A percentile compares a stretch with the other conserved stretches of the same genome.
Conservation (phyloP, 1,140 invertebrate species). For the Heterodera schachtii region DNA sequence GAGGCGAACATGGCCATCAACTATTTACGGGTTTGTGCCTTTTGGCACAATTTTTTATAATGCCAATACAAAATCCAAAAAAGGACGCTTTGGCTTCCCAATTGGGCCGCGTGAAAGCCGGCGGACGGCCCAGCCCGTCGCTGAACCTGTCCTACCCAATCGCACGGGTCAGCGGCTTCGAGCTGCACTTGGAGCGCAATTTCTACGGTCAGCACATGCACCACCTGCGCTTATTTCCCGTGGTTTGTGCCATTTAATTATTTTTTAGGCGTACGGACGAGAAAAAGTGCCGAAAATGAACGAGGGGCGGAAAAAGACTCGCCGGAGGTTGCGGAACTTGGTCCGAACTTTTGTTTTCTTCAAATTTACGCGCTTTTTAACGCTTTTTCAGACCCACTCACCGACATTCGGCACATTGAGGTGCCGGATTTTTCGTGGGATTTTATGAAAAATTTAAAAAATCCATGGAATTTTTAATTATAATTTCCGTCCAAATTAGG, state of each 20-base stretch:
- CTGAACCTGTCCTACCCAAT: slow-evolving; percentile 53
- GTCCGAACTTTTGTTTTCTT: not conserved
- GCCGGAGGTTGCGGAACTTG: slow-evolving; percentile 8
- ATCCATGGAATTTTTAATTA: too few relatives aligned
- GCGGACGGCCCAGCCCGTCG: slow-evolving; percentile 17
- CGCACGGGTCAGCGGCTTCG: slow-evolving; percentile 48
- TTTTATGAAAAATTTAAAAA: too few relatives aligned
- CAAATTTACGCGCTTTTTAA: too few relatives aligned
- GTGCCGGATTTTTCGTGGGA: not conserved
- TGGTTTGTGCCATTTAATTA: too few relatives aligned
- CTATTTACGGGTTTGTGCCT: slow-evolving; percentile 35
- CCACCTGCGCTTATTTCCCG: too few relatives aligned
- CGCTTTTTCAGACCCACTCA: not conserved
- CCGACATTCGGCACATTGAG: slow-evolving; percentile 55
- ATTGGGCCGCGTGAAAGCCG: slow-evolving; percentile 5
- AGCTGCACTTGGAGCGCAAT: slow-evolving; percentile 59
- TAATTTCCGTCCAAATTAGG: slow-evolving; percentile 1
- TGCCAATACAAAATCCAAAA: not conserved
- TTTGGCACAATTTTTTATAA: slow-evolving; percentile 16
- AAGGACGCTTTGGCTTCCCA: slow-evolving; percentile 32
- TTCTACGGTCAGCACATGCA: slow-evolving; percentile 49
- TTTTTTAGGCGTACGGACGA: not conserved
- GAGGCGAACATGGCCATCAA: slow-evolving; percentile 42
- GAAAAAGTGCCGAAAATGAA: not conserved
- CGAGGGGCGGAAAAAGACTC: not conserved